These are phyloP conservation scores for Fissipunctia ypsillon DNA, from an alignment of 2,888 invertebrate species.

Conservation along the genomic window DNA sequence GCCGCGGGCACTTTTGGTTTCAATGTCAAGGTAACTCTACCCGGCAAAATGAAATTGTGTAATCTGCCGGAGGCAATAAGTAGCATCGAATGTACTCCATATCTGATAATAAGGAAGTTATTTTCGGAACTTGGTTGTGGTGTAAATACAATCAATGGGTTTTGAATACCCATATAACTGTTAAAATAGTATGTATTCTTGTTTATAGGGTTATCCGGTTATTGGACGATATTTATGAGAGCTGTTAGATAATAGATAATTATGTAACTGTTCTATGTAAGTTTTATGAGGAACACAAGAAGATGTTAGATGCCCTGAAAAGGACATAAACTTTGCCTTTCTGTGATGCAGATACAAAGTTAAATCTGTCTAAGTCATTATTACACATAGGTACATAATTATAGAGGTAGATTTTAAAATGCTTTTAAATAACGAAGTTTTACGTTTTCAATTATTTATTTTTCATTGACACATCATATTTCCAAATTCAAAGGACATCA, in stretches of 20 bases:
- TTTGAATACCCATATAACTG: slow-evolving; percentile 12
- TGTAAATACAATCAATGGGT: slow-evolving; percentile 32
- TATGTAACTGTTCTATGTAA: not conserved
- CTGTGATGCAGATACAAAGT: not conserved
- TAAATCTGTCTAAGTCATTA: not conserved
- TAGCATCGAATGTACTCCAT: slow-evolving; percentile 41
- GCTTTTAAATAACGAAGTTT: not conserved
- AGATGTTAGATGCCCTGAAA: no score
- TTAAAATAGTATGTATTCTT: slow-evolving; percentile 12
- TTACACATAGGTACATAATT: not conserved
- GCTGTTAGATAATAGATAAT: not conserved
- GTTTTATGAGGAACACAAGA: not conserved
- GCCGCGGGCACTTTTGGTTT: slow-evolving; percentile 79
- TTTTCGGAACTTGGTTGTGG: slow-evolving; percentile 65
- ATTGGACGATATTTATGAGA: not conserved
- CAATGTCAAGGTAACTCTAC: slow-evolving; percentile 85
- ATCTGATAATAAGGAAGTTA: slow-evolving; percentile 68
- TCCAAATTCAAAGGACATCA: not conserved
- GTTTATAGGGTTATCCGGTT: slow-evolving; percentile 8
- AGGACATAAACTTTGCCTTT: not conserved
- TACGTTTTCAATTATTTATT: slow-evolving; percentile 51
- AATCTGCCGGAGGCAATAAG: slow-evolving; percentile 63
- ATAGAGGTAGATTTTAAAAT: not conserved
- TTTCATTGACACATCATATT: slow-evolving; percentile 19
- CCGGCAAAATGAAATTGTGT: slow-evolving; percentile 71